Percentiles rank a stretch among this genome's conserved stretches.
phyloP scores from a whole-genome alignment of 2,888 invertebrate genomes.

The Drosophila aldrichi region DNA sequence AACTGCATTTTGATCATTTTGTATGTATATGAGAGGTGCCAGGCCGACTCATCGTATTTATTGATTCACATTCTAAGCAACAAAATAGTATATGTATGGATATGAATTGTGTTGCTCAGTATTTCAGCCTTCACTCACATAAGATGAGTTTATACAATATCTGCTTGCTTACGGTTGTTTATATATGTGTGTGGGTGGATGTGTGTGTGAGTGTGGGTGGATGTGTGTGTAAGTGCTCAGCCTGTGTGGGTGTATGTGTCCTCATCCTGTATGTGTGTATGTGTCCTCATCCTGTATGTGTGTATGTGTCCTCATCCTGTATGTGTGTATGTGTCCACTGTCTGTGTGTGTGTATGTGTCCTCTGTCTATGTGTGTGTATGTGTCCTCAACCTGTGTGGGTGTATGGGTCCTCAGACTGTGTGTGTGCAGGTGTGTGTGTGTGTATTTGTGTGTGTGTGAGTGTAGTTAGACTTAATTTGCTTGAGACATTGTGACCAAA shows the following conservation, averaged over 20 bases:
- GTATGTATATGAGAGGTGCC: not conserved
- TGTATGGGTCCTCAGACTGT: too few relatives aligned
- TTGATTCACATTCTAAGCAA: conserved; percentile 21
- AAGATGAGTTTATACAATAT: not conserved
- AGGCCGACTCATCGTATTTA: conserved; percentile 22
- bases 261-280: too few relatives aligned
- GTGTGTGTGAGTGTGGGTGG: too few relatives aligned
- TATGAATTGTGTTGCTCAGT: conserved; percentile 11
- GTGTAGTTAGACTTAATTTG: conserved; percentile 21
- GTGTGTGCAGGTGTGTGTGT: not conserved
- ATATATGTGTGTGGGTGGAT: not conserved
- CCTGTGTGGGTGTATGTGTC: too few relatives aligned
- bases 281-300: too few relatives aligned
- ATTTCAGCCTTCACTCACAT: not conserved
- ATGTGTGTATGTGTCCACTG: too few relatives aligned
- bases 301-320: too few relatives aligned
- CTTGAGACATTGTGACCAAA: conserved; percentile 1
- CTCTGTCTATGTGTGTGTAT: not conserved
- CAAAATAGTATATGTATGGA: not conserved
- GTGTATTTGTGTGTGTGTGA: not conserved
- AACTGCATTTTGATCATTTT: conserved; percentile 9
- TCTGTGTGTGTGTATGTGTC: too few relatives aligned
- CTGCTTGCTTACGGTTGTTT: not conserved
- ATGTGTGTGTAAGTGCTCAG: too few relatives aligned
- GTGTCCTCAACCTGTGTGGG: too few relatives aligned